Evolutionary conservation across 1,140 invertebrate species (phyloP).

Genomic region (Ips nitidus): DNA sequence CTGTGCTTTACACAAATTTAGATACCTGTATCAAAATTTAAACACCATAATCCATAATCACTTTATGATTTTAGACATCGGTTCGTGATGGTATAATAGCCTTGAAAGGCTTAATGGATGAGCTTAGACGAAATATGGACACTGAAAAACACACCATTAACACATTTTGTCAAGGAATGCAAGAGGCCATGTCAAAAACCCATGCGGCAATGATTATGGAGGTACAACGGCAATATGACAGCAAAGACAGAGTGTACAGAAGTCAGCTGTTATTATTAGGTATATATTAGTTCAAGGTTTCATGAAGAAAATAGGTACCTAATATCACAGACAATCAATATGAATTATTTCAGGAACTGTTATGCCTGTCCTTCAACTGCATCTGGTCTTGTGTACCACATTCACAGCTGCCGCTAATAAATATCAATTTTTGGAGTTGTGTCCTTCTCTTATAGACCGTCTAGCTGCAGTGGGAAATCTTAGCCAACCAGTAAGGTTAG

Average conservation of each 20-base stretch:
- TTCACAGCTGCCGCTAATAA: conserved; percentile 69
- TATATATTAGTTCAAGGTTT: conserved; percentile 27
- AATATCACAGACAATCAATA: not conserved
- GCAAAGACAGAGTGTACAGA: conserved; percentile 65
- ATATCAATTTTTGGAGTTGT: conserved; percentile 71
- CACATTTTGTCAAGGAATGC: conserved; percentile 66
- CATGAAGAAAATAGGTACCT: not conserved
- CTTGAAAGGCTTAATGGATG: conserved; percentile 66
- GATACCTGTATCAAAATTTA: not conserved
- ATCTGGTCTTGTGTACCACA: conserved; percentile 66
- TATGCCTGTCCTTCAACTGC: conserved; percentile 66
- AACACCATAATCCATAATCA: not conserved
- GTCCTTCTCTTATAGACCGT: conserved; percentile 66
- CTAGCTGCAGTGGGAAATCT: conserved; percentile 65
- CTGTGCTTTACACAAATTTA: no score
- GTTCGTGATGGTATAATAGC: conserved; percentile 65
- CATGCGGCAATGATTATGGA: conserved; percentile 64
- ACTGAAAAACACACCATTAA: conserved; percentile 67
- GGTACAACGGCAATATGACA: conserved; percentile 68
- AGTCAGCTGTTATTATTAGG: conserved; percentile 62
- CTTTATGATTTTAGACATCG: conserved; percentile 54
- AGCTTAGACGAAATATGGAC: conserved; percentile 66
- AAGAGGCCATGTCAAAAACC: conserved; percentile 66
- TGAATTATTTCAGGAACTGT: conserved; percentile 58
- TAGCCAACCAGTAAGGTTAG: conserved; percentile 64